Base-by-base conservation (phyloP, 2,113 vertebrate species). In the Chunga burmeisteri region DNA sequence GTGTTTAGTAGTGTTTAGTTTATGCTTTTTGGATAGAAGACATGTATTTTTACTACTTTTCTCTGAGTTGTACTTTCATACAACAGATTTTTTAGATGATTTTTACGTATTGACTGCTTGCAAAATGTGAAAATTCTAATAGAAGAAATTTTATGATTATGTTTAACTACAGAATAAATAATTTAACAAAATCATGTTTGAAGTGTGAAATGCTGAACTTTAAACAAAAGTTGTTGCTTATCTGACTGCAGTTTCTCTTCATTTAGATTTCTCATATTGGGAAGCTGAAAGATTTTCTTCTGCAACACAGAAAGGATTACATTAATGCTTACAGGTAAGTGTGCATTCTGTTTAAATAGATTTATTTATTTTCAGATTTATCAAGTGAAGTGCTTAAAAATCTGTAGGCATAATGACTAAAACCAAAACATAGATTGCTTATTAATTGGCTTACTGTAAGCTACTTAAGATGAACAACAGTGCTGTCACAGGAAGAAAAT, bases 231-330 rank as follows among this genome's bases (percentile, higher is more conserved):
- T 59, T 66, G 32, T 44, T 6, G 12, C 4, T 42, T 67, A 11
- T 26, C 3, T 93, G 32, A 71, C 34, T 61, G 42, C 58, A 74
- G 11, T 77, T 90, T 93, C 74, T 94, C 1, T 95, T 97, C 4
- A 11, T 97, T 86, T 96, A 99, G 99, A 98, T 99, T 94, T 98
- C 98, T 19, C 99, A 99, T 98, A 99, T 99, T 97, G 99, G 99
- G 88, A 99, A 99, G 87, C 98, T 99, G 96, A 99, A 99, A 96
- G 99, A 99, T 94, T 99, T 99, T 97, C 99, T 99, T 88, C 98
- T 99, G 20, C 98, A 99, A 78, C 99, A 99, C 97, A 98, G 99
- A 96, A 99, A 99, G 93, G 99, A 99, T 96, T 99, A 99, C 68
- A 99, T 99, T 86, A 99, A 99, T 95, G 98, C 98, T 38, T 99